A percentile compares a stretch with the other conserved stretches of the same genome.
These are phyloP conservation scores for Coenobita brevimanus DNA, from an alignment of 1,140 invertebrate species.

Conservation along the genomic window DNA sequence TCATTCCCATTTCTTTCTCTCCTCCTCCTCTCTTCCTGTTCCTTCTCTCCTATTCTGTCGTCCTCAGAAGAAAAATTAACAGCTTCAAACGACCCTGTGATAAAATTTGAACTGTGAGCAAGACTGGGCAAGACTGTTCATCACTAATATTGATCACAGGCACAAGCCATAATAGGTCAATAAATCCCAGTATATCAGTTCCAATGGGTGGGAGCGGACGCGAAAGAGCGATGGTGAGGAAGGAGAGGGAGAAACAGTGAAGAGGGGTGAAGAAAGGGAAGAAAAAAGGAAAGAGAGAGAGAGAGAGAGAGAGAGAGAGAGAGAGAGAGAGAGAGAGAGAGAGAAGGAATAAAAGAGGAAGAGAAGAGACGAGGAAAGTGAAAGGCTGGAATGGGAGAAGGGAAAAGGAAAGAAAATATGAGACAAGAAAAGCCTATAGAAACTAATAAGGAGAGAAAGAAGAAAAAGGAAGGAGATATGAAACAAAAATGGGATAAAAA, in stretches of 20 bases:
- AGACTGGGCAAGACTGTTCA: too few relatives aligned
- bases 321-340: not conserved
- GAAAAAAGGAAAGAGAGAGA: conserved; percentile 22
- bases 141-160: too few relatives aligned
- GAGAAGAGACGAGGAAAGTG: not conserved
- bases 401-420: not conserved
- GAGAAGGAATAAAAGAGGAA: not conserved
- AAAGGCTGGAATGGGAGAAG: not conserved
- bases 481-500: not conserved
- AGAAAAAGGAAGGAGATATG: not conserved
- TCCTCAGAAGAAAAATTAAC: too few relatives aligned
- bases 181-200: too few relatives aligned
- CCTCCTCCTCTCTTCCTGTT: too few relatives aligned
- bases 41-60: too few relatives aligned
- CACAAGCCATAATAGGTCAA: too few relatives aligned
- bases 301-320: conserved; percentile 17
- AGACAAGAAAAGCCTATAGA: not conserved
- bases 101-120: too few relatives aligned
- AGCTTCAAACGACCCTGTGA: too few relatives aligned
- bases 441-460: not conserved
- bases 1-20: too few relatives aligned
- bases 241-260: conserved; percentile 12
- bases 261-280: not conserved
- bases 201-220: not conserved
- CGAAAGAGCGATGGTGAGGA: not conserved